Evolutionary conservation across 2,888 invertebrate species (phyloP), one percentile per base, ranked within the genome.

Genomic region (Gasteruption jaculator): DNA sequence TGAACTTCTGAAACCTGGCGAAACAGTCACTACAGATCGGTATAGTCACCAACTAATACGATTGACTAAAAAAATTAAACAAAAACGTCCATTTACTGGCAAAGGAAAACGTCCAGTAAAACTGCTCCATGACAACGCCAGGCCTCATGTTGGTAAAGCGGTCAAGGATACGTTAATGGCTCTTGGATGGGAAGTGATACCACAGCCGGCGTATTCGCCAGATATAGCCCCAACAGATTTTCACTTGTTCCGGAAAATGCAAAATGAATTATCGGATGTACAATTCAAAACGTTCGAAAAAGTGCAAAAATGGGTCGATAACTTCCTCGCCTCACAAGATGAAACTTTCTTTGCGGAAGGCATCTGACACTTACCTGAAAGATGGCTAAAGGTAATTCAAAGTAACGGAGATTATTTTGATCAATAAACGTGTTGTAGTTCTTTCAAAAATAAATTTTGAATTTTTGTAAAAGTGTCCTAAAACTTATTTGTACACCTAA

Each of bases 331-430:
- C n/a, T 31, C 31, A 18, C 31, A 31, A 31, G 31, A 4, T 31
- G 31, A 31, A 31, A 8, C 31, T 31, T 31, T 31, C 31, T 31
- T 31, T 31, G 31, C 31, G 15, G 31, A 31, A 5, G 31, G 31
- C 31, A 31, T 31, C 10, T 18, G 31, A 15, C 5, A 5, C 14
- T 31, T 31, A 31, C 12, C 31, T 31, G n/a, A n/a, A n/a, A n/a
- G n/a, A n/a, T n/a, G n/a, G n/a, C n/a, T n/a, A n/a, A n/a, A n/a
- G n/a, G n/a, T 31, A 5, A 31, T 24, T 3, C 31, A 31, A 31
- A 31, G 31, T 31, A 18, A 31, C 12, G 30, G 30, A 29, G 30
- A 31, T 4, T 31, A 31, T 31, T 31, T 31, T 31, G 5, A 31
- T 15, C 15, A 31, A 31, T 31, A 31, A 31, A 31, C 16, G 10